phyloP scores from a whole-genome alignment of 2,797 vertebrate genomes.

The Anas bahamensis region DNA sequence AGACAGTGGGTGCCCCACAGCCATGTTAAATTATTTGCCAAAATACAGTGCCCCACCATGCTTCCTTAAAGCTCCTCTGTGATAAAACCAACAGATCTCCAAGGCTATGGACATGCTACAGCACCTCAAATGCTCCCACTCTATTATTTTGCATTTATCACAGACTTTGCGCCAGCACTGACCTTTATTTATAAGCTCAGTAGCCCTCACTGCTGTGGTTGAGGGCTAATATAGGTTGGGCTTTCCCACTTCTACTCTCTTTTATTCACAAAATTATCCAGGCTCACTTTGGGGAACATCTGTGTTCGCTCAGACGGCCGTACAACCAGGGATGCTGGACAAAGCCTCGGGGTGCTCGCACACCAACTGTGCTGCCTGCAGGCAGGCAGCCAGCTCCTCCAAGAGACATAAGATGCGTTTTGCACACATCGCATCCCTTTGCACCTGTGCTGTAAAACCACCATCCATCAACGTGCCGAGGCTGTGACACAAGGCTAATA shows the following conservation, averaged over 20 bases:
- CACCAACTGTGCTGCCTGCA: not conserved
- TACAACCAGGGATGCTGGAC: rapidly evolving
- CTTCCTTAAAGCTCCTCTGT: not conserved
- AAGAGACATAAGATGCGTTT: not conserved
- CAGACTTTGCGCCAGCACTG: not conserved
- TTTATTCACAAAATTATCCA: not conserved
- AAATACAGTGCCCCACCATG: not conserved
- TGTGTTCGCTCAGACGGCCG: rapidly evolving
- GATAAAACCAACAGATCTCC: not conserved
- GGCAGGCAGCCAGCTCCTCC: not conserved
- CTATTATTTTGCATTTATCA: not conserved
- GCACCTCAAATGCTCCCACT: not conserved
- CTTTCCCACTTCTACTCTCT: not conserved
- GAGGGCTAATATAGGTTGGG: not conserved
- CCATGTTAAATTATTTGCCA: not conserved
- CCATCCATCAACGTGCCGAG: rapidly evolving
- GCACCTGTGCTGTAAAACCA: not conserved
- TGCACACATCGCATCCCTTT: rapidly evolving
- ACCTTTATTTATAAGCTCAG: not conserved
- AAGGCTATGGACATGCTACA: not conserved
- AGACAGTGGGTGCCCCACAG: not conserved
- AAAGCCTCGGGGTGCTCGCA: not conserved
- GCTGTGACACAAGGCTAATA: not conserved
- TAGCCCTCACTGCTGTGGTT: not conserved
- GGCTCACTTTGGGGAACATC: not conserved